phyloP scores from a whole-genome alignment of 2,113 vertebrate genomes.

The Alosa alosa region DNA sequence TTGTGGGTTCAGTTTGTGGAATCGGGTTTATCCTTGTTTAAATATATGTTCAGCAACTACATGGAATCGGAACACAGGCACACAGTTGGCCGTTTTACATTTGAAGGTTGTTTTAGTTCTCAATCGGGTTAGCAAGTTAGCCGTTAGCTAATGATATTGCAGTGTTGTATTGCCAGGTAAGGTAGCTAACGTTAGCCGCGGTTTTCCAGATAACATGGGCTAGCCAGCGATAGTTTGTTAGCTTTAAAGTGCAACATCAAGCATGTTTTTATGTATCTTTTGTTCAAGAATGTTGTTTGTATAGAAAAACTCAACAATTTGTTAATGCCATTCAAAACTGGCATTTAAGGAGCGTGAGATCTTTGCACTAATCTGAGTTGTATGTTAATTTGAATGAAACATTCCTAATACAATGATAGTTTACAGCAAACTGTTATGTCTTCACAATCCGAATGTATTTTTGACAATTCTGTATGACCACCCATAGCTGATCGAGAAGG shows the following conservation, averaged over 20 bases:
- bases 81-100: not conserved
- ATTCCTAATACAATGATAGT: not conserved
- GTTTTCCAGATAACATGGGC: not conserved
- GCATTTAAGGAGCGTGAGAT: not conserved
- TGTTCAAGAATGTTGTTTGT: not conserved
- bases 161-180: not conserved
- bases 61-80: not conserved
- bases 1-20: not conserved
- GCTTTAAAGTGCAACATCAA: not conserved
- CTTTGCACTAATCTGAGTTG: not conserved
- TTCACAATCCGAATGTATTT: not conserved
- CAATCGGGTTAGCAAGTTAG: not conserved
- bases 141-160: not conserved
- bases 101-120: not conserved
- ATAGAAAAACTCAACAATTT: not conserved
- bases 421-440: not conserved
- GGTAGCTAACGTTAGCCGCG: not conserved
- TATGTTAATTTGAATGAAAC: not conserved
- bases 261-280: not conserved
- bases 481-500: not conserved
- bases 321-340: not conserved
- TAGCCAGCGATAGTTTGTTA: not conserved
- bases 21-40: not conserved
- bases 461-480: not conserved
- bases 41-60: not conserved